Evolutionary conservation across 2,113 vertebrate species (phyloP), one percentile per base, ranked within the genome.

Genomic region (Callocephalon fimbriatum): DNA sequence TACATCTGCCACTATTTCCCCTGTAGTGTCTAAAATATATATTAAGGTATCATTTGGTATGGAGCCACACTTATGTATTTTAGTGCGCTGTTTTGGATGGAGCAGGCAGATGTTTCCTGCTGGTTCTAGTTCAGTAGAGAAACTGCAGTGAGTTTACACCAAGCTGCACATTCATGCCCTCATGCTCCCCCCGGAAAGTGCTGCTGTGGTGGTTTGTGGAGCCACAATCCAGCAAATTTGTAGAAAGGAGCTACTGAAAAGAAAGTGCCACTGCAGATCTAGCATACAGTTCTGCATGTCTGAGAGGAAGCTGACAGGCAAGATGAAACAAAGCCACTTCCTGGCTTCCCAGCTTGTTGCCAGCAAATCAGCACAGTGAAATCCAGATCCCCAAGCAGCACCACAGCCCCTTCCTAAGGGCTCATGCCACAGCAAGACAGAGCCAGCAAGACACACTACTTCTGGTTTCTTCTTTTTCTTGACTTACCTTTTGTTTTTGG

Each of bases 111-210:
- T 70, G 38, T 54, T 75, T 78, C 25, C 16, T 76, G 53, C 40
- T 9, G 0, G 11, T 53, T 61, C 35, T 11, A 15, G 13, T 66
- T 74, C 21, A 13, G 0, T 12, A n/a, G 26, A 31, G 67, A 75
- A 84, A 23, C 42, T 87, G 66, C 20, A 37, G 3, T 9, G 29
- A 50, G 26, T 59, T 93, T 84, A 44, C 45, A 62, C 19, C 16
- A 35, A 42, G 15, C 31, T 72, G 47, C 27, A 26, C 4, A 37
- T 18, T 58, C 0, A 0, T 40, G 48, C 6, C 4, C 12, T 62
- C 8, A 6, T 0, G 0, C 8, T 27, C 17, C 5, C 12, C 10
- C 2, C 0, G 0, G 10, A 8, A 9, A 32, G 17, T 29, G 42
- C 14, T 63, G 15, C 56, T 58, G 56, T 23, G 56, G 18, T 26